These are phyloP conservation scores for Odocoileus virginianus DNA, from an alignment of 2,113 vertebrate species.

Conservation along the genomic window DNA sequence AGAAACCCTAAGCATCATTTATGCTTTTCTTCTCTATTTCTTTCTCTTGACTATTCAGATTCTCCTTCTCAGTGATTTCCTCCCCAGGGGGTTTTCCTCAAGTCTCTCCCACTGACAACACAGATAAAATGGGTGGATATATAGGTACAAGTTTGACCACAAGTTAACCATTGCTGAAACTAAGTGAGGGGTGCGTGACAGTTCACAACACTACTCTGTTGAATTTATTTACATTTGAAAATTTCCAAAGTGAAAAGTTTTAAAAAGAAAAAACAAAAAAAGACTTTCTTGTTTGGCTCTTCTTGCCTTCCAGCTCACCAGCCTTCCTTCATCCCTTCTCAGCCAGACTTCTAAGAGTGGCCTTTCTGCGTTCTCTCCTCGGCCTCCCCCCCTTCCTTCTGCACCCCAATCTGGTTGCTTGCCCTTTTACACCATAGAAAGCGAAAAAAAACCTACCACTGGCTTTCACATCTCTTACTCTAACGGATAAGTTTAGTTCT, in stretches of 20 bases:
- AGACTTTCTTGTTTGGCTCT: neutral
- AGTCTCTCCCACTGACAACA: neutral
- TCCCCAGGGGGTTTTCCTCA: neutral
- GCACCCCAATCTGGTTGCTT: neutral
- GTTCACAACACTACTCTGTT: neutral
- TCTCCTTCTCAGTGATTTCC: neutral
- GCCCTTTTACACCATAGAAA: neutral
- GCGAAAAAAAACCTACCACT: neutral
- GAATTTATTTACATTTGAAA: neutral
- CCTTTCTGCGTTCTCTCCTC: neutral
- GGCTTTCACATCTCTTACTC: neutral
- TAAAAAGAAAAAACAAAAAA: neutral
- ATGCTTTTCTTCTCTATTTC: neutral
- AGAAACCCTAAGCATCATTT: neutral
- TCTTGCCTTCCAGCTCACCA: neutral
- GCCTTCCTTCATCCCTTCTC: neutral
- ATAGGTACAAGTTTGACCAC: neutral
- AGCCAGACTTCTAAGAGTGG: neutral
- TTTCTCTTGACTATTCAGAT: neutral
- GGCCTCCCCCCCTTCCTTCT: neutral
- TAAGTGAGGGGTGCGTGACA: neutral
- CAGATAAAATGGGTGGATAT: neutral
- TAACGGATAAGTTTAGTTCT: neutral
- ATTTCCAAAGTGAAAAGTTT: neutral
- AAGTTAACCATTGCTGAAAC: neutral